Evolutionary conservation across 2,113 vertebrate species (phyloP), one percentile per base, ranked within the genome.

Genomic region (Cichladusa arquata): DNA sequence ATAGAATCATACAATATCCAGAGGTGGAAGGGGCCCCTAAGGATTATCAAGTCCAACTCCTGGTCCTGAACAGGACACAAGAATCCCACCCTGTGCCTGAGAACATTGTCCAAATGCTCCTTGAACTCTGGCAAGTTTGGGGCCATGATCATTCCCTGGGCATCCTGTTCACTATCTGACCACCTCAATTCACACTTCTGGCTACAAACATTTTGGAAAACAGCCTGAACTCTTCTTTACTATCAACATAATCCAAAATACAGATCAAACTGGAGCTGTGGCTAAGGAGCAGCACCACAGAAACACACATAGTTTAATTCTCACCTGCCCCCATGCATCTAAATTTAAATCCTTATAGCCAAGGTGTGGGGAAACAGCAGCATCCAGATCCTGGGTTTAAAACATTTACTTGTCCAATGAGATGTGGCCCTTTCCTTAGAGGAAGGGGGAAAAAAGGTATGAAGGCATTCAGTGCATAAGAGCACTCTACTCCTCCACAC

Each of bases 191-290:
- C 65, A 67, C 3, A 4, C 7, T 56, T 60, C 18, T 20, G 14
- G 29, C 60, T 7, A 45, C 8, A 66, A 62, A 34, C 5, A 8
- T 28, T 61, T 60, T 36, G 40, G 66, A 80, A 76, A 92, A 64
- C 22, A 44, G 34, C 33, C 36, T 19, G 14, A 38, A 8, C 22
- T 64, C 44, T 67, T 64, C 7, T 12, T 8, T 36, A 14, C 40
- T n/a, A 25, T 9, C 84, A 50, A 12, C 2, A 3, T 20, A 40
- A 40, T 61, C 22, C 42, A 62, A 91, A 95, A 58, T 4, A 62
- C 0, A 0, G 48, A 56, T 45, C 74, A 53, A 72, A 36, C 22
- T 8, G 33, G 50, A 92, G 69, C 28, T 0, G 0, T 1, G 6
- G 28, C 1, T 2, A 71, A 69, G 61, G 33, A 90, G 45, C 34